Conservation (phyloP, 2,888 invertebrate species). For the Cryptocheilus praepositus region DNA sequence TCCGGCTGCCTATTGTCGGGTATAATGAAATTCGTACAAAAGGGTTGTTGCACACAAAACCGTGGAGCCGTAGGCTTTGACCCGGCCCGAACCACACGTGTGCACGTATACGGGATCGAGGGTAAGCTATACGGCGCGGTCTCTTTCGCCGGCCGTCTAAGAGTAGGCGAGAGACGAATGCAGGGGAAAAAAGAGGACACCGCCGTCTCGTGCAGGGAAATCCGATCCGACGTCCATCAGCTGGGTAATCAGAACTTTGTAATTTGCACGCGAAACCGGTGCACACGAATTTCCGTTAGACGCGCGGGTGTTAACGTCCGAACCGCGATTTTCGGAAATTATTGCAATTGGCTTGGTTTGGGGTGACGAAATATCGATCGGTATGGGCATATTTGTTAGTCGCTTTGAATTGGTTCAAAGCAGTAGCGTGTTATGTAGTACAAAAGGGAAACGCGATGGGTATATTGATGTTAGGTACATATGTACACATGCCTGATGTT, state of each 20-base stretch:
- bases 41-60: slow-evolving; percentile 49
- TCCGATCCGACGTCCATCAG: slow-evolving; percentile 57
- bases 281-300: background rate
- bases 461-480: no score
- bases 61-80: slow-evolving; percentile 3
- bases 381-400: no score
- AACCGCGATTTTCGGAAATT: no score
- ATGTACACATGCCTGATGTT: no score
- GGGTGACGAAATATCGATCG: no score
- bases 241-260: slow-evolving; percentile 60
- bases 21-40: slow-evolving; percentile 61
- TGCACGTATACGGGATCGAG: background rate
- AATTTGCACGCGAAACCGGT: background rate
- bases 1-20: slow-evolving; percentile 45
- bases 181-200: background rate
- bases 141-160: background rate
- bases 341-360: no score
- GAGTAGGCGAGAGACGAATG: no score
- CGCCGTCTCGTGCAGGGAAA: slow-evolving; percentile 43
- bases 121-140: background rate
- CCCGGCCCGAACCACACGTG: background rate
- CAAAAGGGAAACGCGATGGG: no score
- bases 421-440: no score
- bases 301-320: no score
- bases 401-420: no score